Conservation (phyloP, 35 echinoderm and acorn worm species). For the Diadema setosum region DNA sequence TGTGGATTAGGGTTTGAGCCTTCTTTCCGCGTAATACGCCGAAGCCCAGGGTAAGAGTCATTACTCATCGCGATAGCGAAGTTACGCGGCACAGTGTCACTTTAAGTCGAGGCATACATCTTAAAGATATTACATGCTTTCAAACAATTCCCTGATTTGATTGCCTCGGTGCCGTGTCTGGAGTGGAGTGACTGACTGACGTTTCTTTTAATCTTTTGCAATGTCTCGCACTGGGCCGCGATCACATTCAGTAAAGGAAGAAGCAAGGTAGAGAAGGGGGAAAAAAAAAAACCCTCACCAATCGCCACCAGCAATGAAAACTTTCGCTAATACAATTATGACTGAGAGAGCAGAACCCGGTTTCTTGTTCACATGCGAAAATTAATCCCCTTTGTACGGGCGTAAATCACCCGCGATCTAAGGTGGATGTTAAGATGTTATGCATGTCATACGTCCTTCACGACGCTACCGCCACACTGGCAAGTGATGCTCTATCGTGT, state of each 20-base stretch:
- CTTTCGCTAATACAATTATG: conserved; percentile 11
- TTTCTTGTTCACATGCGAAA: neutral
- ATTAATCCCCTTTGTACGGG: too few relatives aligned
- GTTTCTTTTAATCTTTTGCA: neutral
- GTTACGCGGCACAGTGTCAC: neutral
- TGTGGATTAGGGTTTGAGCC: too few relatives aligned
- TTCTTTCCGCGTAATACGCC: too few relatives aligned
- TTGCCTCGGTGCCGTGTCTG: neutral
- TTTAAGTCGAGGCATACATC: neutral
- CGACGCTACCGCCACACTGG: too few relatives aligned
- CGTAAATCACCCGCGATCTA: too few relatives aligned
- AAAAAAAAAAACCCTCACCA: neutral
- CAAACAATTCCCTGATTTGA: neutral
- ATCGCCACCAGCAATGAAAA: neutral
- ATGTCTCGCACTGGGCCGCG: neutral
- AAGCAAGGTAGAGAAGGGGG: too few relatives aligned
- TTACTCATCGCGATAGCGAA: too few relatives aligned
- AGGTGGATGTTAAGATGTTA: too few relatives aligned
- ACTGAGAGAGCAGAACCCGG: neutral
- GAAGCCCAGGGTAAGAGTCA: too few relatives aligned
- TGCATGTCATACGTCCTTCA: too few relatives aligned
- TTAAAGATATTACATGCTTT: conserved; percentile 8
- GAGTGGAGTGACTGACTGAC: neutral
- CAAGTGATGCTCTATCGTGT: too few relatives aligned
- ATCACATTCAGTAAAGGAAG: neutral